Evolutionary conservation across 2,113 vertebrate species (phyloP).

Genomic region (Aphyosemion australe): DNA sequence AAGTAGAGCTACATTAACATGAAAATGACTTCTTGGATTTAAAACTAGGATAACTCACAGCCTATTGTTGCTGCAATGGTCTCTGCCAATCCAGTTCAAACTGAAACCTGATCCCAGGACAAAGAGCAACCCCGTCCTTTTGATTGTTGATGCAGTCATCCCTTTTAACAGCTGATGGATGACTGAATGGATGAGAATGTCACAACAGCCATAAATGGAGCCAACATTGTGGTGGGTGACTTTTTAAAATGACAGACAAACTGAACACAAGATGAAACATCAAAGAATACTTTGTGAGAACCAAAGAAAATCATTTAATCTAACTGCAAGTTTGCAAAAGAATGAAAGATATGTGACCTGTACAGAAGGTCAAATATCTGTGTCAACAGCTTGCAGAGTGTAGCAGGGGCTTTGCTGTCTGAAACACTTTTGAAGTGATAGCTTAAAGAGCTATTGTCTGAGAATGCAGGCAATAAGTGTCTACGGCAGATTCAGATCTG

Average conservation of each 20-base stretch:
- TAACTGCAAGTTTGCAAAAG: slow-evolving; percentile 4
- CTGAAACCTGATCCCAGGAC: slow-evolving; percentile 45
- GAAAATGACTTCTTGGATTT: background rate
- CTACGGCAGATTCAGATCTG: slow-evolving; percentile 24
- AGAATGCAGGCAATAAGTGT: slow-evolving; percentile 47
- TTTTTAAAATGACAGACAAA: slow-evolving; percentile 30
- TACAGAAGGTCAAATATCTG: slow-evolving; percentile 30
- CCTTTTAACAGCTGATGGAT: slow-evolving; percentile 55
- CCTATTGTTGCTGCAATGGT: background rate
- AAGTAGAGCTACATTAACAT: background rate
- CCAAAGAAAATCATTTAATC: background rate
- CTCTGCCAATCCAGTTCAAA: slow-evolving; percentile 21
- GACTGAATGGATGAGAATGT: slow-evolving; percentile 39
- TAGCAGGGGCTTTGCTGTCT: slow-evolving; percentile 6
- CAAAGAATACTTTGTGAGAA: no score
- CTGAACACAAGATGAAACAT: no score
- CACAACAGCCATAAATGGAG: slow-evolving; percentile 39
- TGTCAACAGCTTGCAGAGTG: slow-evolving; percentile 18
- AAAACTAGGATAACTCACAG: slow-evolving; percentile 4
- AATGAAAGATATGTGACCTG: slow-evolving; percentile 21
- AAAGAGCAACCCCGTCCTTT: slow-evolving; percentile 22
- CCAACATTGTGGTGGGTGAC: background rate
- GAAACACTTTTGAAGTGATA: slow-evolving; percentile 26
- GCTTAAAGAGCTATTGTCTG: slow-evolving; percentile 33
- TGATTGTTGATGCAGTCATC: slow-evolving; percentile 32